Evolutionary conservation across 2,888 invertebrate genomes (phyloP), one percentile per base, ranked within the genome.

Genomic region (Zaprionus bogoriensis): DNA sequence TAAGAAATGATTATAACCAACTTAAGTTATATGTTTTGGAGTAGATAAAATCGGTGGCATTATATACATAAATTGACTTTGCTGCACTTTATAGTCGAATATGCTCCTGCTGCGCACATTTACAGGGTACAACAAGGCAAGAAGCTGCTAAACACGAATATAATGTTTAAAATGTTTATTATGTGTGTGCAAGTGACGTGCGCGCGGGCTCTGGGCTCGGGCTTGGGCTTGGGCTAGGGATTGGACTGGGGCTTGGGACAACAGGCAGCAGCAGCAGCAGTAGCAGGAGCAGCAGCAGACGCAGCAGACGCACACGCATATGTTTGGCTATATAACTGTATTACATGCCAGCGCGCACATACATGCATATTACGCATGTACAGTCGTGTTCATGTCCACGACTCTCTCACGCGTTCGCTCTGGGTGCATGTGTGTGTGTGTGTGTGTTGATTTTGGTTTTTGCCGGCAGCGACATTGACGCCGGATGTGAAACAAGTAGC

Each of bases 111-210:
- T n/a, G n/a, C n/a, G n/a, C n/a, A n/a, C n/a, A n/a, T n/a, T 36
- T 7, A 30, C 14, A 17, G 32, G 32, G 32, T 36, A 36, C 53
- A 59, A 39, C 51, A 68, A 67, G 62, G 58, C 78, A 86, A 80
- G 80, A 71, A 80, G 86, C 81, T 85, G 80, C 80, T 79, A 86
- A 86, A 84, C 86, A 81, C 87, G 84, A 81, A 81, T 84, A 86
- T 81, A 81, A 81, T 81, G 81, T 86, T 81, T 81, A 81, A 81
- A 81, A 81, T 81, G 81, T 81, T 81, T 86, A 81, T 81, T 84
- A 81, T 81, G 84, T 86, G 74, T 69, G 87, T 86, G 81, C 87
- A 86, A 86, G 67, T 86, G 81, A 83, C 81, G 87, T n/a, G n/a
- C 74, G 81, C 67, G 84, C 72, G 77, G 63, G 55, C 50, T 55